Evolutionary conservation across 2,797 vertebrate species (phyloP).

Genomic region (Enteromius fasciolatus): DNA sequence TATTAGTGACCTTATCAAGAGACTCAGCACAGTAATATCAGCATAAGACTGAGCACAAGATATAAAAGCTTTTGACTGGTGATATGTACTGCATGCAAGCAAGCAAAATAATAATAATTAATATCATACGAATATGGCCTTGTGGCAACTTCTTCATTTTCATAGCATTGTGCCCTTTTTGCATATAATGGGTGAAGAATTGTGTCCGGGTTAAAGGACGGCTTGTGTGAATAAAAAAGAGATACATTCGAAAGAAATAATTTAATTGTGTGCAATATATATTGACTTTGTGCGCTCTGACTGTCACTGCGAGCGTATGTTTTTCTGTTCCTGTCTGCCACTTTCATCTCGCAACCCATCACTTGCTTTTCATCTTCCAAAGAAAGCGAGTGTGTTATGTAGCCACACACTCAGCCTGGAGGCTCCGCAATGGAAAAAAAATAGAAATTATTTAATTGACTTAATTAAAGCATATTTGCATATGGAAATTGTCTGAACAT

Average conservation of each 20-base stretch:
- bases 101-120: not conserved
- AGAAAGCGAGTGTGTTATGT: conserved; percentile 17
- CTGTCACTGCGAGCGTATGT: not conserved
- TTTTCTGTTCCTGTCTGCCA: conserved; percentile 7
- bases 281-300: not conserved
- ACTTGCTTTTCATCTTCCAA: conserved; percentile 31
- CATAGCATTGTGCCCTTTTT: not conserved
- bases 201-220: not conserved
- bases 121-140: not conserved
- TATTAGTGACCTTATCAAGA: not conserved
- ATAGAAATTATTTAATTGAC: conserved; percentile 74
- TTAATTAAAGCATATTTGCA: conserved; percentile 85
- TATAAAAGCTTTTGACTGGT: not conserved
- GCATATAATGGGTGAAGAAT: conserved; percentile 4
- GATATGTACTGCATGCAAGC: not conserved
- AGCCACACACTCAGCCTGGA: conserved; percentile 66
- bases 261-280: not conserved
- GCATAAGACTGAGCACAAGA: not conserved
- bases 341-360: conserved; percentile 16
- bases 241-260: not conserved
- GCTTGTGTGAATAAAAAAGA: not conserved
- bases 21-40: not conserved
- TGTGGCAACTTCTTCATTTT: not conserved
- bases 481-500: conserved; percentile 82
- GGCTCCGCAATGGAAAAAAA: conserved; percentile 66